Evolutionary conservation across 2,888 invertebrate genomes (phyloP), one percentile per base, ranked within the genome.

Genomic region (Phrixothrix hirtus): DNA sequence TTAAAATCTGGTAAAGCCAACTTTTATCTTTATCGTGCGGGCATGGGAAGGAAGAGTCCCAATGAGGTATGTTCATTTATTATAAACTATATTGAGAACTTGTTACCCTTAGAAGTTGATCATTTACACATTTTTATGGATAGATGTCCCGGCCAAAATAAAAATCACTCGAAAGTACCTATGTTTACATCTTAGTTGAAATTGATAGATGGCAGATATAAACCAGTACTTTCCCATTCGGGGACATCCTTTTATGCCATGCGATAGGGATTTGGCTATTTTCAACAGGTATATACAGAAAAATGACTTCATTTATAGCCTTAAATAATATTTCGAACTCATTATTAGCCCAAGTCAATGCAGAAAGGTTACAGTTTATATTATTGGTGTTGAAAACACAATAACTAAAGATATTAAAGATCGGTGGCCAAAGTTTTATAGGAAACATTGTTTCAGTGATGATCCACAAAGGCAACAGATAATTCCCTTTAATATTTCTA

Each of bases 361-460:
- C 45, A 37, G 26, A 1, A 57, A 52, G 27, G 57, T 56, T 27
- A 45, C 52, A n/a, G n/a, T n/a, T n/a, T n/a, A n/a, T n/a, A n/a
- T n/a, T n/a, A n/a, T 12, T 7, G 44, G 55, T 12, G 6, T 32
- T 11, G 52, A 42, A 9, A 32, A 37, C n/a, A 42, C 42, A 16
- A 35, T 54, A 11, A 30, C 56, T 14, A 41, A 42, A 30, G 17
- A 59, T 45, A 57, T 49, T 17, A 56, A 57, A 25, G 15, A 21
- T 12, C 55, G 58, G 60, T 60, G 55, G 43, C 21, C 38, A 27
- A 12, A 10, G n/a, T 55, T 32, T 34, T 59, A 57, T 36, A 55
- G 53, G 43, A 59, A 41, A 55, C 38, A 49, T n/a, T n/a, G 32
- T 17, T 36, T 50, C 2, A 49, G 50, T 17, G 31, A 39, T 17